Evolutionary conservation across 1,140 invertebrate genomes (phyloP).

Genomic region (Eufriesea mexicana): DNA sequence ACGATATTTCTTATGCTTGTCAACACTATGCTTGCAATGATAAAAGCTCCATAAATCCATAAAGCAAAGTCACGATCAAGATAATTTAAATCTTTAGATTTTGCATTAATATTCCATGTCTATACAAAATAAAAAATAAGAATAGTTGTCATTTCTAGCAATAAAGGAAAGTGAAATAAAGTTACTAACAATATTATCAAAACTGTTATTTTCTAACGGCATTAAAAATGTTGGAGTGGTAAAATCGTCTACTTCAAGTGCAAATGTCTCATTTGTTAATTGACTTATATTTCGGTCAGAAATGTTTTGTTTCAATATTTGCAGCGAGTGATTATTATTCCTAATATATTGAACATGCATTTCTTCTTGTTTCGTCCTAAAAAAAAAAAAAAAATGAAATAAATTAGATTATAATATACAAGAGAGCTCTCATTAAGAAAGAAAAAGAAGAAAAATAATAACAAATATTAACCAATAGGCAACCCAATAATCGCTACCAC

Average conservation of each 20-base stretch:
- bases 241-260: constrained; percentile 1
- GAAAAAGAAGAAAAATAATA: not conserved
- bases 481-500: constrained; percentile 85
- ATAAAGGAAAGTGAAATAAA: not conserved
- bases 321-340: not conserved
- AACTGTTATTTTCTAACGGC: constrained; percentile 76
- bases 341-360: constrained; percentile 34
- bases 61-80: constrained; percentile 72
- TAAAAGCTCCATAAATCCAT: constrained; percentile 78
- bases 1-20: constrained; percentile 78
- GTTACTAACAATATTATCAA: constrained; percentile 50
- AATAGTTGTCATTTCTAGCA: not conserved
- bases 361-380: constrained; percentile 80
- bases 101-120: constrained; percentile 28
- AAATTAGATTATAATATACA: not conserved
- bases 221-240: not conserved
- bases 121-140: constrained; percentile 19
- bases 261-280: constrained; percentile 47
- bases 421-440: not conserved
- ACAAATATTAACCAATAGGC: constrained; percentile 77
- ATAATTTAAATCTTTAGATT: constrained; percentile 21
- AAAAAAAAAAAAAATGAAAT: not conserved
- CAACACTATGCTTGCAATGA: constrained; percentile 72
- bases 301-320: not conserved
- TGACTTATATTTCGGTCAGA: constrained; percentile 76